phyloP scores from a whole-genome alignment of 2,797 vertebrate genomes.

The Artibeus jamaicensis region DNA sequence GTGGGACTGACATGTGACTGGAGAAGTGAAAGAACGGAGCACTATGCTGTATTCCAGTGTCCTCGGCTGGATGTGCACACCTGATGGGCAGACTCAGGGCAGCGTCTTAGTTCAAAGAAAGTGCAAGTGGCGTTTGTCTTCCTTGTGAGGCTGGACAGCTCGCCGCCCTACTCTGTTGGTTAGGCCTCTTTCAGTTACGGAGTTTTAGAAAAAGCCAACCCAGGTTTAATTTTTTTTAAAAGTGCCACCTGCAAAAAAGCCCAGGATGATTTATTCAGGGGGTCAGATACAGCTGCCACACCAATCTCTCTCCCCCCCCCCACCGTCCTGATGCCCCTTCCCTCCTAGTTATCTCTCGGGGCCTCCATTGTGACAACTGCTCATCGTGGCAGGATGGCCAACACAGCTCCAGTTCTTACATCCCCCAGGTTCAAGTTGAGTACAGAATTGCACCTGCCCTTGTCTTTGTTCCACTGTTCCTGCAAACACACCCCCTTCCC shows the following conservation, averaged over 20 bases:
- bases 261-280: neutral
- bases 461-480: neutral
- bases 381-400: neutral
- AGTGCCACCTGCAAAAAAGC: neutral
- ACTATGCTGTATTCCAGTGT: neutral
- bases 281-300: neutral
- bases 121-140: neutral
- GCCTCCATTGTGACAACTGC: neutral
- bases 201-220: neutral
- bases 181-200: neutral
- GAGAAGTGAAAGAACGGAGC: neutral
- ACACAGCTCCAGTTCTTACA: neutral
- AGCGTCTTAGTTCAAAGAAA: neutral
- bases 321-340: accelerated
- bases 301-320: neutral
- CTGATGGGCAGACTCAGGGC: neutral
- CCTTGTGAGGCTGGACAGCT: neutral
- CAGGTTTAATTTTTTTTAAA: neutral
- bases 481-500: neutral
- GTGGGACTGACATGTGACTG: neutral
- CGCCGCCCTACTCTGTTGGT: neutral
- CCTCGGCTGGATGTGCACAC: accelerated
- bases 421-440: neutral
- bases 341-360: neutral
- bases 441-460: neutral